phyloP scores from a whole-genome alignment of 2,797 vertebrate species.

The Artibeus lituratus region DNA sequence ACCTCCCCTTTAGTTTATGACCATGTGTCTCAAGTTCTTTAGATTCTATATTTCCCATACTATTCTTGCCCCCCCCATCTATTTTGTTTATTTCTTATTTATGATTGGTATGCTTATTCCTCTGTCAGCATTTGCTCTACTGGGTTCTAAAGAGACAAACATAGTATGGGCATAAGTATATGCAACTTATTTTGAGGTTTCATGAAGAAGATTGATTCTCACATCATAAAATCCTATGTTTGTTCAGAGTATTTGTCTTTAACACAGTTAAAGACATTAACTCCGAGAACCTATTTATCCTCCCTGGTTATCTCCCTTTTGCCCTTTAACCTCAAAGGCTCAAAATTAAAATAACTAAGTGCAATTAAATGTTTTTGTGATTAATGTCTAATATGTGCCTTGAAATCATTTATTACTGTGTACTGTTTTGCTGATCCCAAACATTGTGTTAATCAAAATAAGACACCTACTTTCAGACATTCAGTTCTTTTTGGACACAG shows the following conservation, averaged over 20 bases:
- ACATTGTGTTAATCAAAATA: background rate
- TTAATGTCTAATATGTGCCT: background rate
- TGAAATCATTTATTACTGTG: background rate
- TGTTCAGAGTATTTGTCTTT: background rate
- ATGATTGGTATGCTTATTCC: background rate
- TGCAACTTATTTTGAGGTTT: background rate
- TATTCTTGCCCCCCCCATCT: too few species aligned
- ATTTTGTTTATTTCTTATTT: conserved; percentile 16
- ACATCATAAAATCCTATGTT: background rate
- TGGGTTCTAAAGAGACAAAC: background rate
- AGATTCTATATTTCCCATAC: too few species aligned
- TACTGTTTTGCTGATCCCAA: background rate
- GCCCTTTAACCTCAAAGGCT: background rate
- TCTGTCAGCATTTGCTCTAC: background rate
- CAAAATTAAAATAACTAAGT: background rate
- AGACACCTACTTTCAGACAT: background rate
- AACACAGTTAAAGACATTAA: background rate
- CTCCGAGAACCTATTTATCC: background rate
- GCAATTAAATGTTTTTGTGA: background rate
- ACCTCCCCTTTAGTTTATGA: too few species aligned
- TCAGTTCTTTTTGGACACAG: background rate
- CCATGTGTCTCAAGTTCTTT: too few species aligned
- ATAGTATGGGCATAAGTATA: background rate
- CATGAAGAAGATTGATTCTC: background rate
- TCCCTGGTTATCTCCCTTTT: background rate